Evolutionary conservation across 1,140 invertebrate genomes (phyloP), one percentile per base, ranked within the genome.

Genomic region (Drosophila virilis): DNA sequence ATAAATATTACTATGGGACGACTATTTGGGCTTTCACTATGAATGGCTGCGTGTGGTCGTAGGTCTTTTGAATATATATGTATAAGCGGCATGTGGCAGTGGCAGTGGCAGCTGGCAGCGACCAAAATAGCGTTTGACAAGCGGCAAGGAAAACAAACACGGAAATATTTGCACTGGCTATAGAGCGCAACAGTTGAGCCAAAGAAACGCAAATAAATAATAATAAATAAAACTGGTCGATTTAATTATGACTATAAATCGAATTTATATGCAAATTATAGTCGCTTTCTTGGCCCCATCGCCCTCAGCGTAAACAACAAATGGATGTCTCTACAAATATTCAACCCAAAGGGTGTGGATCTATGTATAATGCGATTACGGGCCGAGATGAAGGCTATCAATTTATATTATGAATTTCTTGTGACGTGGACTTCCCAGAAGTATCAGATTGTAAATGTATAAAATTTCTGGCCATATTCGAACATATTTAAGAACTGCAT

Each of bases 221-320:
- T 71, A 77, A 79, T 64, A 55, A 57, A 85, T 78, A 89, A 89
- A 86, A 83, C 83, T 83, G 84, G 84, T 86, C 84, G 69, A 83
- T 86, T 86, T 86, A 83, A 79, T 86, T 83, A 86, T 86, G 83
- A 77, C 84, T 74, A 70, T 58, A 73, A 89, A 86, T 79, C 38
- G 82, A 83, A 77, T 88, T 79, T 69, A 59, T 83, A 86, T 86
- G 82, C 82, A 77, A 86, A 86, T 86, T 59, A 38, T 50, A 38
- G 64, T 80, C 46, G 59, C 51, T 72, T 74, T 59, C 58, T 71
- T 85, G 57, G 58, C 28, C 65, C 61, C 72, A 74, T 71, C 65
- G 76, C 68, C 72, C 72, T 45, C 52, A 67, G 80, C 75, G 13
- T 8, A 48, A 38, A 45, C 10, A 46, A 40, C 54, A 72, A 78